A percentile compares a stretch with the other conserved stretches of the same genome.
Evolutionary conservation across 1,140 invertebrate species (phyloP).

Genomic region (Leguminivora glycinivorella): DNA sequence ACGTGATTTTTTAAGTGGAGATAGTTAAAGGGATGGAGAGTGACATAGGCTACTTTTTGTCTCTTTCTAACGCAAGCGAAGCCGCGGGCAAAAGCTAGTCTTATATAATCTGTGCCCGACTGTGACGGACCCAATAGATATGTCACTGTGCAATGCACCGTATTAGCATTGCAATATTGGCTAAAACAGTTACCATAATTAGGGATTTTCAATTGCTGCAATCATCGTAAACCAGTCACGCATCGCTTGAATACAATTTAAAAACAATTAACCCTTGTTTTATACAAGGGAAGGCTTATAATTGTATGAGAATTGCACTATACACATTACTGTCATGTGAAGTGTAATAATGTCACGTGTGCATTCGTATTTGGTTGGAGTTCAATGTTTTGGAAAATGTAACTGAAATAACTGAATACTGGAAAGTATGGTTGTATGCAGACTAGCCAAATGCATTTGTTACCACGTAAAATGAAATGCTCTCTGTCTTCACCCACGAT

Average conservation of each 20-base stretch:
- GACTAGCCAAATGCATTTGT: too few species aligned
- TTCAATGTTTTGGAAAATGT: background rate
- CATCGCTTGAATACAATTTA: background rate
- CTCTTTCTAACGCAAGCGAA: too few species aligned
- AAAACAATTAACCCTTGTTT: background rate
- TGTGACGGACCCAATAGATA: background rate
- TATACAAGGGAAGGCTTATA: background rate
- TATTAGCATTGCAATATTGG: background rate
- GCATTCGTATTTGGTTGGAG: background rate
- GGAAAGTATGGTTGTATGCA: background rate
- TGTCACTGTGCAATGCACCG: background rate
- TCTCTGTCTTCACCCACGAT: too few species aligned
- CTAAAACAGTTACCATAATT: background rate
- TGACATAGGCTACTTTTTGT: too few species aligned
- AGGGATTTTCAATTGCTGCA: too few species aligned
- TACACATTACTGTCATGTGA: background rate
- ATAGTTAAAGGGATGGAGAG: too few species aligned
- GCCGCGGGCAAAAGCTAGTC: too few species aligned
- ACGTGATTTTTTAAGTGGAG: too few species aligned
- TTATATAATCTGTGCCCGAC: too few species aligned
- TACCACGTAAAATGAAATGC: too few species aligned
- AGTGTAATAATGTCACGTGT: background rate
- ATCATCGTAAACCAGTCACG: too few species aligned
- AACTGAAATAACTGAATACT: background rate
- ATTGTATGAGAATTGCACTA: background rate